Percentiles rank a stretch among this genome's conserved stretches.
Evolutionary conservation across 2,888 invertebrate genomes (phyloP).

Genomic region (Omphaloscelis lunosa): DNA sequence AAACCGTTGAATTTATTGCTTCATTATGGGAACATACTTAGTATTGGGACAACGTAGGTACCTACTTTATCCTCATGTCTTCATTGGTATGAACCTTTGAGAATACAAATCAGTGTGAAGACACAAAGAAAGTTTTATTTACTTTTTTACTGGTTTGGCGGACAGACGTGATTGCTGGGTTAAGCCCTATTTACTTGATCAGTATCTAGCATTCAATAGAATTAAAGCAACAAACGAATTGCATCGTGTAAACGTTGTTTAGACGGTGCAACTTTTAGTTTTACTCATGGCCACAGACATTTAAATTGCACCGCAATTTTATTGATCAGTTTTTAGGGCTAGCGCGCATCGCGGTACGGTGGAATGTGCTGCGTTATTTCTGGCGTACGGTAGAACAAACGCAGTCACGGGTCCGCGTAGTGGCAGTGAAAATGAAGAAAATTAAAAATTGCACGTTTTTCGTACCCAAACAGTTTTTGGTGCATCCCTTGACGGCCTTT

Average conservation of each 20-base stretch:
- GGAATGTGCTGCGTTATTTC: too few species aligned
- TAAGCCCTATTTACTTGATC: background rate
- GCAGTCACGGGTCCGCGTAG: too few species aligned
- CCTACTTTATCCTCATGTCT: conserved; percentile 22
- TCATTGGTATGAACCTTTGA: conserved; percentile 28
- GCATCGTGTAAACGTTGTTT: background rate
- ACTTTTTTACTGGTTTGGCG: conserved; percentile 58
- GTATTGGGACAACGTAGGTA: conserved; percentile 17
- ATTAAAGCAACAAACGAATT: background rate
- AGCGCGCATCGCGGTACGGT: too few species aligned
- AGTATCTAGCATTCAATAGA: background rate
- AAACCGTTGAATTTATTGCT: background rate
- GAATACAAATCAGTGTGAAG: conserved; percentile 57
- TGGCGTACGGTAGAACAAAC: too few species aligned
- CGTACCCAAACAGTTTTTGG: too few species aligned
- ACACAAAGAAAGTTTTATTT: conserved; percentile 61
- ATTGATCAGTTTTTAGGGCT: background rate
- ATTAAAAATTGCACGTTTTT: too few species aligned
- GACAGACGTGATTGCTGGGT: conserved; percentile 47
- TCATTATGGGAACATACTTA: conserved; percentile 8
- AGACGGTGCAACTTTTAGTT: background rate
- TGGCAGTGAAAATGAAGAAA: too few species aligned
- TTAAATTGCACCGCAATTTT: background rate
- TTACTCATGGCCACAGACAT: background rate
- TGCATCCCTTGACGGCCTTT: too few species aligned